These are phyloP conservation scores for Bruchidius siliquastri DNA, from an alignment of 2,888 invertebrate species.

Conservation along the genomic window DNA sequence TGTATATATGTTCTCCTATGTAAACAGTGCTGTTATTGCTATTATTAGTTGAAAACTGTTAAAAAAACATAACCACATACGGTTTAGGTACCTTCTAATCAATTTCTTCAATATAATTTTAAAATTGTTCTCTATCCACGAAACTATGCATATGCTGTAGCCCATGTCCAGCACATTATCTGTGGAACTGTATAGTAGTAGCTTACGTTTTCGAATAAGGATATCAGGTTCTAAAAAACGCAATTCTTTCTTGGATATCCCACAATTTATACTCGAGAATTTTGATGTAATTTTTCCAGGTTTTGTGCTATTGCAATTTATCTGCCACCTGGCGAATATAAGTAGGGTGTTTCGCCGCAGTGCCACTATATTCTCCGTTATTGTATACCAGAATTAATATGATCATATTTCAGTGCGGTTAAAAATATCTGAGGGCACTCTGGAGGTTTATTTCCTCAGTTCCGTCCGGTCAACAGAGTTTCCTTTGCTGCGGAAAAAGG, in stretches of 20 bases:
- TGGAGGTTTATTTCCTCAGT: conserved; percentile 38
- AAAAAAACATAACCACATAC: no score
- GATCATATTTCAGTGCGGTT: conserved; percentile 42
- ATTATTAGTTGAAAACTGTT: no score
- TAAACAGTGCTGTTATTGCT: no score
- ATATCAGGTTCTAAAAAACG: no score
- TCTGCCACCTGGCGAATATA: conserved; percentile 38
- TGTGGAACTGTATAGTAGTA: no score
- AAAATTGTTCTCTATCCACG: no score
- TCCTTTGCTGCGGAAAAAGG: conserved; percentile 18
- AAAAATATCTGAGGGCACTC: conserved; percentile 44
- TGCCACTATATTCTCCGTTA: conserved; percentile 35
- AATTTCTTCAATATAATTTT: no score
- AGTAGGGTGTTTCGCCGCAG: conserved; percentile 27
- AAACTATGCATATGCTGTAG: no score
- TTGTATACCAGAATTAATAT: conserved; percentile 46
- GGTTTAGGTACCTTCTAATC: no score
- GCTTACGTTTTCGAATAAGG: no score
- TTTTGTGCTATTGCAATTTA: conserved; percentile 32
- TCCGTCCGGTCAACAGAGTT: conserved; percentile 42
- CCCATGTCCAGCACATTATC: no score
- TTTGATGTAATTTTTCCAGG: conserved; percentile 16
- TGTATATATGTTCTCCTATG: no score
- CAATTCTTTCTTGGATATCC: neutral
- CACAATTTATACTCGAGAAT: neutral